phyloP scores from a whole-genome alignment of 1,140 invertebrate genomes.

The Bombyx mori region ASM3026992v2 NC_085131.1:14069501-14070000 shows the following conservation, averaged over 20 bases:
- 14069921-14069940: no score
- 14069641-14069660: slow-evolving; percentile 88
- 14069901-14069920: no score
- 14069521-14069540: no score
- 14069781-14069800: slow-evolving; percentile 88
- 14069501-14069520: no score
- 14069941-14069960: no score
- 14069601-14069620: slow-evolving; percentile 89
- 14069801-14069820: slow-evolving; percentile 27
- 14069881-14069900: no score
- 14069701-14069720: slow-evolving; percentile 77
- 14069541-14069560: not conserved
- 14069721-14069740: slow-evolving; percentile 85
- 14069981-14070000: no score
- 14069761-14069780: slow-evolving; percentile 78
- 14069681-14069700: slow-evolving; percentile 80
- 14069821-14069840: no score
- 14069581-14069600: slow-evolving; percentile 85
- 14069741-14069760: slow-evolving; percentile 85
- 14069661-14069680: slow-evolving; percentile 83
- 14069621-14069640: slow-evolving; percentile 90
- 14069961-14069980: no score
- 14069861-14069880: no score
- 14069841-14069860: no score
- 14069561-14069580: not conserved